Conservation (phyloP, 2,113 vertebrate species). For the Eretmochelys imbricata region DNA sequence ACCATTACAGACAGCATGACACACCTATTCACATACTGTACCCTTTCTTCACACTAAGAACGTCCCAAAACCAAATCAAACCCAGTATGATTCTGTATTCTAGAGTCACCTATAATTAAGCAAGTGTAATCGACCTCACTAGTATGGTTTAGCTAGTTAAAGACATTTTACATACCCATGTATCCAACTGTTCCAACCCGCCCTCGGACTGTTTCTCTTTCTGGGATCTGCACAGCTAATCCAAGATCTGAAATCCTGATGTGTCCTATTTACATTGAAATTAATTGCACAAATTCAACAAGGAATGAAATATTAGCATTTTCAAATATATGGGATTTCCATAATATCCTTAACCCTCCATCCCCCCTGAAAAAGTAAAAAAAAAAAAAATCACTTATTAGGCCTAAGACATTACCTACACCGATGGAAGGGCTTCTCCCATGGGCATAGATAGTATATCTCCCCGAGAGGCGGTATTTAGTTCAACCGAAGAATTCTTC, state of each 20-base stretch:
- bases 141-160: not conserved
- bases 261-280: conserved; percentile 83
- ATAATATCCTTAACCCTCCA: not conserved
- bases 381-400: not conserved
- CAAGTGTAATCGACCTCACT: not conserved
- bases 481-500: not conserved
- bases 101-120: not conserved
- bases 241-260: conserved; percentile 94
- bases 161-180: conserved; percentile 84
- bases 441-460: not conserved
- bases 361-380: not conserved
- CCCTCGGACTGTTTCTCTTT: conserved; percentile 87
- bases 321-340: not conserved
- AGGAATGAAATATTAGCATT: not conserved
- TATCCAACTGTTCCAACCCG: conserved; percentile 93
- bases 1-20: not conserved
- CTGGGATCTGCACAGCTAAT: conserved; percentile 90
- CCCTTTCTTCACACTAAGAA: not conserved
- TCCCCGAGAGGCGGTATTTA: not conserved
- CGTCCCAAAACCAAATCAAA: not conserved
- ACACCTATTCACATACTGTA: not conserved
- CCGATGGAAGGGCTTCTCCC: not conserved
- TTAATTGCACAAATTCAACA: conserved; percentile 6
- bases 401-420: not conserved
- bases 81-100: not conserved